Percentiles rank a stretch among this genome's conserved stretches.
phyloP scores from a whole-genome alignment of 2,113 vertebrate genomes.

The Tenrec ecaudatus region DNA sequence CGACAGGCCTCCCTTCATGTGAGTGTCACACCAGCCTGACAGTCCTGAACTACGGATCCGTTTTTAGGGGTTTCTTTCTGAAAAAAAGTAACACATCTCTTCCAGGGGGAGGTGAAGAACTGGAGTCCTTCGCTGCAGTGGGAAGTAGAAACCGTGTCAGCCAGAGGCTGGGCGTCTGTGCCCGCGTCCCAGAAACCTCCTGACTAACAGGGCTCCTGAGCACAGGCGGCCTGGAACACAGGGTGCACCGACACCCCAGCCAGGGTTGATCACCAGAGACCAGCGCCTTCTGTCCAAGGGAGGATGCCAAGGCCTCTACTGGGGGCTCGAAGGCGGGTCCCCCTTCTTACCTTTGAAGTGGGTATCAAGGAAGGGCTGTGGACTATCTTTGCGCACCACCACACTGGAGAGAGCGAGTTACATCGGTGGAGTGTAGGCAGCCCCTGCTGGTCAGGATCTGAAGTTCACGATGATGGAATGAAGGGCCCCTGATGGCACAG shows the following conservation, averaged over 20 bases:
- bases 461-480: no score
- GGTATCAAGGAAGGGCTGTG: neutral
- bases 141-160: neutral
- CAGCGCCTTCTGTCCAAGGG: neutral
- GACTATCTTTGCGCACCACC: no score
- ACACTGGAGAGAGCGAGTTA: no score
- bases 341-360: neutral
- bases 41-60: constrained; percentile 9
- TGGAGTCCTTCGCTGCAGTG: neutral
- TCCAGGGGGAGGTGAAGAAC: constrained; percentile 36
- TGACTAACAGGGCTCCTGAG: neutral
- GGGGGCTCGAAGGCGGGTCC: neutral
- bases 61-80: accelerated
- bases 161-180: neutral
- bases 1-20: constrained; percentile 57
- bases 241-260: neutral
- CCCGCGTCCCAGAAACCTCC: neutral
- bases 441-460: no score
- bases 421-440: no score
- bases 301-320: neutral
- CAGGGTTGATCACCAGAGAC: neutral
- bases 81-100: neutral
- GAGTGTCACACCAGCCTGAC: constrained; percentile 41
- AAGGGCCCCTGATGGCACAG: no score
- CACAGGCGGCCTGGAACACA: neutral